Evolutionary conservation across 1,140 invertebrate species (phyloP).

Genomic region (Orchesella cincta): DNA sequence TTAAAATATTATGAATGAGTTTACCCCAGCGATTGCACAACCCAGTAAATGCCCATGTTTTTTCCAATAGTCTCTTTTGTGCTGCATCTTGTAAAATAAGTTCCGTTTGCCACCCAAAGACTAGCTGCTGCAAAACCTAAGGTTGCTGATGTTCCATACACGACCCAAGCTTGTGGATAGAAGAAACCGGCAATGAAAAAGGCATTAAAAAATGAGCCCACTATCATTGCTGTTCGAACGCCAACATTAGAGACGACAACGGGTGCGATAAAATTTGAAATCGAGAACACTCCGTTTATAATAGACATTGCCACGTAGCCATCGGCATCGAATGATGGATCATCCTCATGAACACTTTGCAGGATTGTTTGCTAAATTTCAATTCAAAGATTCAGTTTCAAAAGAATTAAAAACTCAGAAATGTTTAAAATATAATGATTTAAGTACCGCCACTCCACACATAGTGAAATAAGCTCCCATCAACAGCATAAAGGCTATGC

Average conservation of each 20-base stretch:
- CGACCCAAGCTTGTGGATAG: constrained; percentile 74
- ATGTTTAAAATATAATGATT: not conserved
- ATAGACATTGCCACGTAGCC: constrained; percentile 85
- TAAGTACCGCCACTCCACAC: constrained; percentile 85
- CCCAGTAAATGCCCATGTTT: constrained; percentile 95
- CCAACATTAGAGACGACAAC: constrained; percentile 81
- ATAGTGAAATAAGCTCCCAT: constrained; percentile 93
- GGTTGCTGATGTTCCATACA: constrained; percentile 82
- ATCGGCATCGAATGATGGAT: constrained; percentile 73
- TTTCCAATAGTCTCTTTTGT: constrained; percentile 80
- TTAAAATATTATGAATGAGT: not conserved
- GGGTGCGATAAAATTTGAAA: constrained; percentile 89
- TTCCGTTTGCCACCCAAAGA: constrained; percentile 76
- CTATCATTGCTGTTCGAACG: constrained; percentile 78
- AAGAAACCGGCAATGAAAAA: constrained; percentile 77
- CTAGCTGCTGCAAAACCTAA: constrained; percentile 87
- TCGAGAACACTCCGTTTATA: constrained; percentile 82
- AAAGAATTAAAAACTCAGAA: not conserved
- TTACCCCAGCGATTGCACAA: constrained; percentile 84
- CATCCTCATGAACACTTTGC: constrained; percentile 74
- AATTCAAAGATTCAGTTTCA: not conserved
- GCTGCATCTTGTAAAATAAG: constrained; percentile 89
- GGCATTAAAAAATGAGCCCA: constrained; percentile 74
- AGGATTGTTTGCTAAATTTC: constrained; percentile 80
- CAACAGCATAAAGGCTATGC: constrained; percentile 87